A percentile compares a stretch with the other conserved stretches of the same genome.
These are phyloP conservation scores for Siphlonurus alternatus DNA, from an alignment of 2,888 invertebrate genomes.

Conservation along the genomic window DNA sequence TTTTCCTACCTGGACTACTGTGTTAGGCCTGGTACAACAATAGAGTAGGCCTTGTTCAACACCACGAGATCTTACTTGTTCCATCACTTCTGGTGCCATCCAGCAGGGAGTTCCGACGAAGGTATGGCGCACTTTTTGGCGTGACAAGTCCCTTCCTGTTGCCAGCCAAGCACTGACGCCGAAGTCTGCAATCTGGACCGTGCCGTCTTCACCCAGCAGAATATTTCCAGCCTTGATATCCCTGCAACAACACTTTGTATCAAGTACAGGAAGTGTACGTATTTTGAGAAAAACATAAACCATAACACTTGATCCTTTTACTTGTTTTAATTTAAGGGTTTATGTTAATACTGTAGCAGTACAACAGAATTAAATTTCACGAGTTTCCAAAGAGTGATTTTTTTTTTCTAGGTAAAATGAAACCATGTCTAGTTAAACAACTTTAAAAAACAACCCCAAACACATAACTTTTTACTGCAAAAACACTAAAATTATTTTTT, in stretches of 20 bases:
- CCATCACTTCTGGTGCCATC: conserved; percentile 99
- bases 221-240: conserved; percentile 98
- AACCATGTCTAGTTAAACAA: too few relatives aligned
- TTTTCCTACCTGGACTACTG: too few relatives aligned
- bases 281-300: background rate
- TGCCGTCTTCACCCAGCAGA: conserved; percentile 87
- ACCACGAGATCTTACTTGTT: conserved; percentile 53
- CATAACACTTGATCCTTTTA: background rate
- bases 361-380: background rate
- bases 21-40: too few relatives aligned
- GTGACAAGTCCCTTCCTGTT: conserved; percentile 79
- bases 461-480: too few relatives aligned
- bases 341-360: background rate
- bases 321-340: background rate
- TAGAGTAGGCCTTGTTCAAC: too few relatives aligned
- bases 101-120: conserved; percentile 99
- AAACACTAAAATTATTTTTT: too few relatives aligned
- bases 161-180: conserved; percentile 97
- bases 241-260: conserved; percentile 41
- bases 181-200: conserved; percentile 96
- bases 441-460: too few relatives aligned
- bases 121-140: conserved; percentile 90
- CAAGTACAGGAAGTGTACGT: conserved; percentile 2
- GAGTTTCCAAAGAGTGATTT: too few relatives aligned
- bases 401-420: too few relatives aligned